Conservation (phyloP, 92 coral and sea anemone genomes). For the Phenganax stokvisi region DNA sequence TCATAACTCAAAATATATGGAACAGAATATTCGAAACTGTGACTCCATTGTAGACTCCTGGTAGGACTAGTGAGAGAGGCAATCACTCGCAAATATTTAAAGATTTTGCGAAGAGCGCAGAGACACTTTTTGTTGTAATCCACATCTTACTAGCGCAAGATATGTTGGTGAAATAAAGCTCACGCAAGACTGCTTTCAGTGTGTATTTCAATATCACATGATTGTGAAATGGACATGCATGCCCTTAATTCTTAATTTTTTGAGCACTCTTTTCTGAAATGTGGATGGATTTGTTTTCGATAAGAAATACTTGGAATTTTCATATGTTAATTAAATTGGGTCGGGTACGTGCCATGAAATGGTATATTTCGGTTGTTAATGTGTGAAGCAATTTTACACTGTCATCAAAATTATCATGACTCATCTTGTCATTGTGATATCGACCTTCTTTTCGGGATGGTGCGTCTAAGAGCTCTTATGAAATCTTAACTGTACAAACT, state of each 20-base stretch:
- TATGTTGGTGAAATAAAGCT: not conserved
- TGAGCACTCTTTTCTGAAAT: not conserved
- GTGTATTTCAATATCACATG: not conserved
- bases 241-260: no score
- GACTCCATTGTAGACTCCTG: not conserved
- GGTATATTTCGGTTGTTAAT: not conserved
- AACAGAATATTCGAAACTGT: not conserved
- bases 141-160: not conserved
- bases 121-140: not conserved
- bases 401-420: not conserved
- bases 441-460: not conserved
- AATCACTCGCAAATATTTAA: no score
- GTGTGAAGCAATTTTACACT: not conserved
- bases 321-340: not conserved
- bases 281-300: not conserved
- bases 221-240: not conserved
- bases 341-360: not conserved
- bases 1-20: conserved; percentile 13
- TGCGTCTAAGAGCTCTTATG: not conserved
- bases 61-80: not conserved
- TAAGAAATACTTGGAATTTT: not conserved
- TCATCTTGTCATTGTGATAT: not conserved
- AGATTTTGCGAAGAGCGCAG: not conserved
- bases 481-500: not conserved
- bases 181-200: not conserved